Evolutionary conservation across 2,888 invertebrate species (phyloP).

Genomic region (Perithous albicinctus): DNA sequence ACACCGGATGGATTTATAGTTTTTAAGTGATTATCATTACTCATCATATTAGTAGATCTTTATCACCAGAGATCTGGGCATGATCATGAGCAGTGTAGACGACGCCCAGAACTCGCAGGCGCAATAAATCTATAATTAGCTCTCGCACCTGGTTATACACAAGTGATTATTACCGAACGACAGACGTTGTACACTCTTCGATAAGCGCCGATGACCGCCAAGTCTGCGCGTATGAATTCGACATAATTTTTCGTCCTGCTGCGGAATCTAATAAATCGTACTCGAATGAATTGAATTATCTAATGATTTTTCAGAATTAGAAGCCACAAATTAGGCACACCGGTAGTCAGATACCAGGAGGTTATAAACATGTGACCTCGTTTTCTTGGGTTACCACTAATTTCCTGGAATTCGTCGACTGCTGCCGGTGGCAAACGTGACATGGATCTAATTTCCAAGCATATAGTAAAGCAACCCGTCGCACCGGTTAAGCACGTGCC

Average conservation of each 20-base stretch:
- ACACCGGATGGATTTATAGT: too few relatives aligned
- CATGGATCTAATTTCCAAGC: conserved; percentile 63
- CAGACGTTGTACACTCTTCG: conserved; percentile 31
- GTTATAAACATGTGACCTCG: conserved; percentile 46
- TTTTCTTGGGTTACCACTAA: conserved; percentile 16
- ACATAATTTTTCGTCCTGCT: conserved; percentile 6
- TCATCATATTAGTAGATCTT: not conserved
- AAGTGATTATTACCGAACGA: conserved; percentile 41
- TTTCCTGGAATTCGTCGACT: conserved; percentile 52
- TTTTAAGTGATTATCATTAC: conserved; percentile 1
- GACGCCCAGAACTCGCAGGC: conserved; percentile 27
- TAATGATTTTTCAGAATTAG: conserved; percentile 64
- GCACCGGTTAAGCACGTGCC: conserved; percentile 62
- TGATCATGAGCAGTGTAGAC: not conserved
- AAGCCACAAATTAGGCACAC: conserved; percentile 51
- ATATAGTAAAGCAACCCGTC: conserved; percentile 53
- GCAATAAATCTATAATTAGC: conserved; percentile 65
- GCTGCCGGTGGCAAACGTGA: conserved; percentile 39
- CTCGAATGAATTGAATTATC: conserved; percentile 25
- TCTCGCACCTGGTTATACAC: conserved; percentile 59
- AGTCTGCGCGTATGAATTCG: conserved; percentile 21
- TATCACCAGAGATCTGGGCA: not conserved
- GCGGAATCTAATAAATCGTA: conserved; percentile 45
- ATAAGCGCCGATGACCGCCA: conserved; percentile 30
- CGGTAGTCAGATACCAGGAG: not conserved